These are phyloP conservation scores for Clarias gariepinus DNA, from an alignment of 2,113 vertebrate species.

Conservation along the genomic window DNA sequence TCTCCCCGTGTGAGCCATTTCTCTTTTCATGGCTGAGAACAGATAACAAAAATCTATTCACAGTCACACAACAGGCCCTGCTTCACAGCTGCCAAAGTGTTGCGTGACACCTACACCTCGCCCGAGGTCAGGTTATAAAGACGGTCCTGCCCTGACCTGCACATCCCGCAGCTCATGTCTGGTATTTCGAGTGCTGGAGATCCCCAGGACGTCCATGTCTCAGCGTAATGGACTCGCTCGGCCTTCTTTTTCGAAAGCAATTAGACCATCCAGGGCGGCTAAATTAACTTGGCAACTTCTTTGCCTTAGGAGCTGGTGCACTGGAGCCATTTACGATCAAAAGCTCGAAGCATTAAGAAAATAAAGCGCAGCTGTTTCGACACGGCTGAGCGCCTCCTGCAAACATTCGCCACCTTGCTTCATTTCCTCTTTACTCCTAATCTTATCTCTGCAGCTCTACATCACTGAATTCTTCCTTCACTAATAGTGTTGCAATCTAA, in stretches of 20 bases:
- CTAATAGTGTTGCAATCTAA: not conserved
- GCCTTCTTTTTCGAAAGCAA: constrained; percentile 45
- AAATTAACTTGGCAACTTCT: constrained; percentile 51
- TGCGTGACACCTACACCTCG: constrained; percentile 53
- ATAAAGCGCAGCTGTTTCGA: constrained; percentile 54
- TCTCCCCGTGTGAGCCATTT: not conserved
- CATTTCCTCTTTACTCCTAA: constrained; percentile 44
- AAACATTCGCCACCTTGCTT: constrained; percentile 31
- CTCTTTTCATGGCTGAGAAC: constrained; percentile 5
- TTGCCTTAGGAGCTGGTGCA: constrained; percentile 22
- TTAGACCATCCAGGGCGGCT: constrained; percentile 46
- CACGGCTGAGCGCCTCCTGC: not conserved
- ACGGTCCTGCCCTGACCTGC: constrained; percentile 53
- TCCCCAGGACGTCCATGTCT: constrained; percentile 10
- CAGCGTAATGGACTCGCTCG: constrained; percentile 32
- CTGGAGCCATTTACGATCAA: constrained; percentile 43
- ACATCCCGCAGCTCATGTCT: constrained; percentile 48
- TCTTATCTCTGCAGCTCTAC: constrained; percentile 14
- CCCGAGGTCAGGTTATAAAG: constrained; percentile 54
- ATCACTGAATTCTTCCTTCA: constrained; percentile 30
- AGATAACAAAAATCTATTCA: constrained; percentile 39
- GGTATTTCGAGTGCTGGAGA: constrained; percentile 39
- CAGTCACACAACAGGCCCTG: constrained; percentile 49
- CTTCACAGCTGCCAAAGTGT: constrained; percentile 41
- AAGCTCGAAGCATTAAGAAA: constrained; percentile 45